These are phyloP conservation scores for Mergus octosetaceus DNA, from an alignment of 2,797 vertebrate genomes.

Conservation along the genomic window DNA sequence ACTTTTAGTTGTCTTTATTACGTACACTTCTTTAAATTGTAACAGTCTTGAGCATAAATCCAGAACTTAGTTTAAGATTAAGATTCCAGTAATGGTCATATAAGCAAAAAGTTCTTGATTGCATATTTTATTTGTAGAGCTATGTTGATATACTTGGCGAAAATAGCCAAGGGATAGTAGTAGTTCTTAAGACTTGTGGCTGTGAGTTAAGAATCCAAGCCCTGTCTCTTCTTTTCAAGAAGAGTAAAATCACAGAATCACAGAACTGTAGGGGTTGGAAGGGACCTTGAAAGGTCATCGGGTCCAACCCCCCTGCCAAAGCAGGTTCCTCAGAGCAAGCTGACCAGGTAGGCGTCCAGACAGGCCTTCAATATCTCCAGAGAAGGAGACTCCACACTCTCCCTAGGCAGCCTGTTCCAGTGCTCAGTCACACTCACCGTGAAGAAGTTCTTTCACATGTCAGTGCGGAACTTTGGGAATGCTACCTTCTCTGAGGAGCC, in stretches of 20 bases:
- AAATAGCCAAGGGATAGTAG: neutral
- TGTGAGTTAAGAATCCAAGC: neutral
- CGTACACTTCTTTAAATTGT: neutral
- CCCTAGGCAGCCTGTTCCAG: too few relatives aligned
- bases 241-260: neutral
- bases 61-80: neutral
- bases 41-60: neutral
- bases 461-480: too few relatives aligned
- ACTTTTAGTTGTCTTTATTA: neutral
- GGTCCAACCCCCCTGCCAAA: too few relatives aligned
- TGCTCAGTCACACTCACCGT: too few relatives aligned
- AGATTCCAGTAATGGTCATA: neutral
- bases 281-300: too few relatives aligned
- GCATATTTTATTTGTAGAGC: neutral
- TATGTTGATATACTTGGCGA: neutral
- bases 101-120: neutral
- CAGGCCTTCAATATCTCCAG: too few relatives aligned
- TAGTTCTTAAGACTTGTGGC: neutral
- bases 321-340: too few relatives aligned
- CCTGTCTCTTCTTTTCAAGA: neutral
- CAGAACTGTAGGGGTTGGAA: too few relatives aligned
- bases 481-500: too few relatives aligned
- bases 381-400: too few relatives aligned
- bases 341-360: too few relatives aligned
- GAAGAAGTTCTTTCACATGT: too few relatives aligned